Percentiles rank a stretch among this genome's conserved stretches.
These are phyloP conservation scores for Drosophila albomicans DNA, from an alignment of 1,140 invertebrate species.

Conservation along the genomic window DNA sequence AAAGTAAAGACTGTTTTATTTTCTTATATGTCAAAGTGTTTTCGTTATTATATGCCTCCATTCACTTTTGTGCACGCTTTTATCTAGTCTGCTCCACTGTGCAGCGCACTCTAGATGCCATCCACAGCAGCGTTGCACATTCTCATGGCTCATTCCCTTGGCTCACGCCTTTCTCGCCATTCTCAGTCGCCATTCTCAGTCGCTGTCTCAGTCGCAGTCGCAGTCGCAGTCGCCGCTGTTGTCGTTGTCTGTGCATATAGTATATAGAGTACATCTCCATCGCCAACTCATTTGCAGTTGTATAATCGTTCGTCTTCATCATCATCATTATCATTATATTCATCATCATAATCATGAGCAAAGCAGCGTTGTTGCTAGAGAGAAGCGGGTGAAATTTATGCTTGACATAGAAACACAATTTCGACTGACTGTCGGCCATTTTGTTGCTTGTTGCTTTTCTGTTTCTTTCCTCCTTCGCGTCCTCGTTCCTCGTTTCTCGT, in stretches of 20 bases:
- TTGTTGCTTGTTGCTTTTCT: conserved; percentile 56
- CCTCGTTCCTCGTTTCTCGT: conserved; percentile 7
- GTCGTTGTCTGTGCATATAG: neutral
- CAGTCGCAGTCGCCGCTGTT: neutral
- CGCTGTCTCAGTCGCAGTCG: no score
- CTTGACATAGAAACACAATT: conserved; percentile 83
- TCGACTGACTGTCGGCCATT: conserved; percentile 72
- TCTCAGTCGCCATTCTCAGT: neutral
- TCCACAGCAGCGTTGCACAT: neutral
- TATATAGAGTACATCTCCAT: conserved; percentile 1
- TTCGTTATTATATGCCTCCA: no score
- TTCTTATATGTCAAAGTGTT: no score
- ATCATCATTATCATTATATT: conserved; percentile 59
- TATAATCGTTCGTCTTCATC: conserved; percentile 76
- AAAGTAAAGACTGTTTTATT: no score
- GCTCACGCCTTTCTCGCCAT: neutral
- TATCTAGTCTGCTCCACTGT: conserved; percentile 1
- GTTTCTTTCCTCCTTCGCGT: conserved; percentile 36
- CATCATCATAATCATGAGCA: conserved; percentile 6
- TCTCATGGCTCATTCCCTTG: conserved; percentile 5
- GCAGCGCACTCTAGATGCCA: neutral
- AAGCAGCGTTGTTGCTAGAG: conserved; percentile 2
- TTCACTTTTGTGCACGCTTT: neutral
- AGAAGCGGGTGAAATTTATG: conserved; percentile 64
- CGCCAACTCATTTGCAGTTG: conserved; percentile 34